A percentile compares a stretch with the other conserved stretches of the same genome.
These are phyloP conservation scores for Spheniscus humboldti DNA, from an alignment of 2,797 vertebrate species.

Conservation along the genomic window DNA sequence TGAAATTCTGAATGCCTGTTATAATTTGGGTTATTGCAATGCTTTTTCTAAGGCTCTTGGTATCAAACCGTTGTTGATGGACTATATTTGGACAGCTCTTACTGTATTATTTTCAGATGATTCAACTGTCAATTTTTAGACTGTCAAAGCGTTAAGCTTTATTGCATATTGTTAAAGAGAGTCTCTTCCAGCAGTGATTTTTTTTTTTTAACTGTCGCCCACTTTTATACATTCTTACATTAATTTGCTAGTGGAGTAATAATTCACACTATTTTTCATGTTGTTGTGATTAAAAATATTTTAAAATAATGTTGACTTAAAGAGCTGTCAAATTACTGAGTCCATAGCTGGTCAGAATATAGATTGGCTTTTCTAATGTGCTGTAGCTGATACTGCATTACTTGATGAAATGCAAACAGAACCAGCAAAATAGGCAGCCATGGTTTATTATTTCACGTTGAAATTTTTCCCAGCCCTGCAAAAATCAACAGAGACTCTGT, in stretches of 20 bases:
- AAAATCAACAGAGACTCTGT: neutral
- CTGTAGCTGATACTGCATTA: neutral
- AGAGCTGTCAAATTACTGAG: neutral
- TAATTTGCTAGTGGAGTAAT: neutral
- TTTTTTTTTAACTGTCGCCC: neutral
- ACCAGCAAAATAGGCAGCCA: neutral
- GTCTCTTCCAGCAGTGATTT: neutral
- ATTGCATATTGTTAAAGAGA: neutral
- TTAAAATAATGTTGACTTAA: neutral
- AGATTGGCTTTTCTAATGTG: conserved; percentile 1
- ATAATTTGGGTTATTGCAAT: neutral
- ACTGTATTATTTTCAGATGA: neutral
- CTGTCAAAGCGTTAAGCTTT: neutral
- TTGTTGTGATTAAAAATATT: conserved; percentile 16
- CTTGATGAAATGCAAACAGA: neutral
- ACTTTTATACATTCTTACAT: neutral
- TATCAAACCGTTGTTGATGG: neutral
- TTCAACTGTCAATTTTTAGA: conserved; percentile 3
- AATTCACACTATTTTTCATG: neutral
- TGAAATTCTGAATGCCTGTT: neutral
- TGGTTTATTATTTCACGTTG: neutral
- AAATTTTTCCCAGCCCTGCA: neutral
- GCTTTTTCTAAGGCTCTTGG: neutral
- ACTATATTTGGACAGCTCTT: neutral
- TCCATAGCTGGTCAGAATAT: neutral